phyloP scores from a whole-genome alignment of 2,113 vertebrate genomes.

The Megalops atlanticus region DNA sequence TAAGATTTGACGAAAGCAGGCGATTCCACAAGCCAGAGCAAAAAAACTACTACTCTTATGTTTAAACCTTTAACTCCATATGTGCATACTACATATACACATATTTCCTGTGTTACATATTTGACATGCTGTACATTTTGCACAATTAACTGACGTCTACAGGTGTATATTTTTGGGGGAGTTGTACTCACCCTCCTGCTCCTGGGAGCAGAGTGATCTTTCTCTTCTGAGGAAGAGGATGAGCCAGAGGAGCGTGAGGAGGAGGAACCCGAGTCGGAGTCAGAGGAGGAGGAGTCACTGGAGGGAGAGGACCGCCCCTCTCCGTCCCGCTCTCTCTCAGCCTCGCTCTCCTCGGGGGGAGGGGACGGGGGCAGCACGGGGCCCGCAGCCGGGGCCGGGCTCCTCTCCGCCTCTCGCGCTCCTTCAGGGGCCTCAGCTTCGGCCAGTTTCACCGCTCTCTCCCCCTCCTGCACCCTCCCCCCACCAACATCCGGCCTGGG shows the following conservation, averaged over 20 bases:
- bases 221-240: conserved; percentile 63
- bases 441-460: conserved; percentile 23
- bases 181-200: conserved; percentile 59
- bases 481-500: neutral
- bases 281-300: conserved; percentile 65
- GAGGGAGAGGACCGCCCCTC: conserved; percentile 56
- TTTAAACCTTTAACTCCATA: too few species aligned
- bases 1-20: too few species aligned
- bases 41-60: too few species aligned
- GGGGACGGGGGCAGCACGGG: conserved; percentile 29
- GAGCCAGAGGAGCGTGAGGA: conserved; percentile 66
- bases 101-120: too few species aligned
- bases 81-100: too few species aligned
- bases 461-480: conserved; percentile 11
- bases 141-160: too few species aligned
- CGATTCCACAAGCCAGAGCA: too few species aligned
- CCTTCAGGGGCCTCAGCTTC: conserved; percentile 45
- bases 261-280: conserved; percentile 70
- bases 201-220: conserved; percentile 53
- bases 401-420: conserved; percentile 43
- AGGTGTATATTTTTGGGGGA: neutral
- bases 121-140: too few species aligned
- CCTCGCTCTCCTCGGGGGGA: conserved; percentile 22
- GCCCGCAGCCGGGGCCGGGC: conserved; percentile 44
- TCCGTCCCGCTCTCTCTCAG: conserved; percentile 19